Evolutionary conservation across 2,888 invertebrate genomes (phyloP).

Genomic region (Pollenia griseotomentosa): DNA sequence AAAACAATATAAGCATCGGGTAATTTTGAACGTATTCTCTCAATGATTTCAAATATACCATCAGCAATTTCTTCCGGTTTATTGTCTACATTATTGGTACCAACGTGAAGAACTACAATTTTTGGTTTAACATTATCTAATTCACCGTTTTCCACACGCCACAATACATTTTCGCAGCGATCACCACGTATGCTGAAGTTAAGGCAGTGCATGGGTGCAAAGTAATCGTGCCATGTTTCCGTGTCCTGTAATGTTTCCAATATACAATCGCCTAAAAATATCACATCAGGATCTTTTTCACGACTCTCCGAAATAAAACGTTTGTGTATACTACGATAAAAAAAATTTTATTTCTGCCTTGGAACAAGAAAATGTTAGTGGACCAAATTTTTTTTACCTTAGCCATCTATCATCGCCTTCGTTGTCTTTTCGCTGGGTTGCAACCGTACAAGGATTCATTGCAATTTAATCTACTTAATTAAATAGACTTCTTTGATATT

Average conservation of each 20-base stretch:
- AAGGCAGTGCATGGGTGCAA: conserved; percentile 95
- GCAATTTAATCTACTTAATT: conserved; percentile 11
- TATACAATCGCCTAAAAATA: conserved; percentile 95
- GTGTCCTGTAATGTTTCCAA: conserved; percentile 92
- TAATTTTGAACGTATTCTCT: conserved; percentile 90
- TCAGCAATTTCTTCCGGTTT: conserved; percentile 92
- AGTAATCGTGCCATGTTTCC: conserved; percentile 94
- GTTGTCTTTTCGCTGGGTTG: conserved; percentile 89
- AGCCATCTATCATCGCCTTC: conserved; percentile 95
- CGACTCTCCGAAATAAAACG: conserved; percentile 93
- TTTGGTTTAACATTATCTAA: conserved; percentile 95
- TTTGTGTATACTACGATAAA: conserved; percentile 86
- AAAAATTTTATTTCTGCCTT: background rate
- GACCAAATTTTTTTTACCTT: conserved; percentile 71
- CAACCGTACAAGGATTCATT: conserved; percentile 90
- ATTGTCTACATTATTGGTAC: conserved; percentile 94
- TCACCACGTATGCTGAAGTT: conserved; percentile 94
- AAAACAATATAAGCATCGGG: conserved; percentile 92
- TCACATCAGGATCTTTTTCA: conserved; percentile 96
- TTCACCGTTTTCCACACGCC: conserved; percentile 95
- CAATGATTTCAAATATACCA: conserved; percentile 91
- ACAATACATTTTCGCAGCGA: conserved; percentile 94
- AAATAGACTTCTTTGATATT: background rate
- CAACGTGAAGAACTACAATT: conserved; percentile 93
- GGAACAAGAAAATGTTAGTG: background rate